phyloP scores from a whole-genome alignment of 1,140 invertebrate species.

The Laodelphax striatellus region DNA sequence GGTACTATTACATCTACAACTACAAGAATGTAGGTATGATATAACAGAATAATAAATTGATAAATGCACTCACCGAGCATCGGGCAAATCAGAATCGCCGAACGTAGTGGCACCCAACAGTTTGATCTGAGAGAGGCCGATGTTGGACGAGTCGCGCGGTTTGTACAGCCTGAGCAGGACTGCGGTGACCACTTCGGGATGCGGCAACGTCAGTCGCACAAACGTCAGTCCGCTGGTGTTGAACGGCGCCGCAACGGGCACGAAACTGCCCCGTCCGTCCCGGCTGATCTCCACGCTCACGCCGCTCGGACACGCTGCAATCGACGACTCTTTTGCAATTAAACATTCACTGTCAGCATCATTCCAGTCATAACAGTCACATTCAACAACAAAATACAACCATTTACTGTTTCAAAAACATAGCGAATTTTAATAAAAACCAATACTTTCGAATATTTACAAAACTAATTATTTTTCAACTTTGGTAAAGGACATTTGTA shows the following conservation, averaged over 20 bases:
- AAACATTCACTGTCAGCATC: constrained; percentile 8
- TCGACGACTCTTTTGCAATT: constrained; percentile 6
- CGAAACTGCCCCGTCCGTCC: constrained; percentile 39
- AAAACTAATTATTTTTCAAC: too few species aligned
- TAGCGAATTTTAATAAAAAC: too few species aligned
- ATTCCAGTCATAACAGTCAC: neutral
- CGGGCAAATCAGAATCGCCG: constrained; percentile 35
- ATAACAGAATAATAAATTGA: too few species aligned
- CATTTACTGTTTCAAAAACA: too few species aligned
- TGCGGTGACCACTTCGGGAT: constrained; percentile 51
- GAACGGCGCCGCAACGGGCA: constrained; percentile 57
- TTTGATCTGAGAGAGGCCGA: constrained; percentile 78
- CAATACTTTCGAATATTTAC: too few species aligned
- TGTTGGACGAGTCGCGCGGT: constrained; percentile 74
- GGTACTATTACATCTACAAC: too few species aligned
- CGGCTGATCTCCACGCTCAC: constrained; percentile 68
- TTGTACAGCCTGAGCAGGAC: constrained; percentile 52
- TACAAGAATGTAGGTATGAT: too few species aligned
- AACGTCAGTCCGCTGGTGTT: constrained; percentile 74
- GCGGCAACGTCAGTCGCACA: constrained; percentile 67
- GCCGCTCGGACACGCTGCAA: constrained; percentile 72
- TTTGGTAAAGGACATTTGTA: too few species aligned
- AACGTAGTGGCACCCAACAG: constrained; percentile 70
- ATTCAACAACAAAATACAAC: too few species aligned
- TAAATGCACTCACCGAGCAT: neutral